Percentiles rank a stretch among this genome's conserved stretches.
These are phyloP conservation scores for Zaprionus lineosus DNA, from an alignment of 2,888 invertebrate genomes.

Conservation along the genomic window DNA sequence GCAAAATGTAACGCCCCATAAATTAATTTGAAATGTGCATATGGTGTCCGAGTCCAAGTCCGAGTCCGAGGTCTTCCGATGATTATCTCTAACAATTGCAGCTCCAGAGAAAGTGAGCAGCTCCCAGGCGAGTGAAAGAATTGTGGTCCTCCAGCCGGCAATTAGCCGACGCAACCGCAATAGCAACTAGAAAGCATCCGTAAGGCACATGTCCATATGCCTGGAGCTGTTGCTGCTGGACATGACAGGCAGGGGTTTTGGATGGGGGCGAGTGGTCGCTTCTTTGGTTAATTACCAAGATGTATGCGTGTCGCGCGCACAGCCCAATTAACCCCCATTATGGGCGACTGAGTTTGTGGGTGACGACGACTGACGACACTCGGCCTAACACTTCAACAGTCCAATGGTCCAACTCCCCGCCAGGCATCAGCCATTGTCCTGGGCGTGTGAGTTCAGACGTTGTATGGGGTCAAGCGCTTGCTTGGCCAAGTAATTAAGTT, in stretches of 20 bases:
- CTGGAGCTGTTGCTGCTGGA: conserved; percentile 15
- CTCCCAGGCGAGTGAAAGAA: conserved; percentile 39
- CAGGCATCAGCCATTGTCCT: conserved; percentile 51
- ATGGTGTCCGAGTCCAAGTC: conserved; percentile 30
- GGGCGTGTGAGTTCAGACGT: conserved; percentile 62
- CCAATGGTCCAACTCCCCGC: conserved; percentile 13
- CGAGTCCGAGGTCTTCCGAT: conserved; percentile 20
- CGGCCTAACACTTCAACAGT: conserved; percentile 29
- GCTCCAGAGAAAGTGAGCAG: conserved; percentile 21
- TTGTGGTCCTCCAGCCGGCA: conserved; percentile 32
- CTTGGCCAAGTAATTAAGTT: conserved; percentile 76
- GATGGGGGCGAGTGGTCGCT: conserved; percentile 58
- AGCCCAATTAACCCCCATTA: conserved; percentile 81
- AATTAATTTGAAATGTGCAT: conserved; percentile 75
- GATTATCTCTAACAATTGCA: conserved; percentile 50
- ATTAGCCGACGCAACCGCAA: neutral
- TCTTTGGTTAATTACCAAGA: conserved; percentile 81
- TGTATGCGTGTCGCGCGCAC: conserved; percentile 81
- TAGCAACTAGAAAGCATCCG: conserved; percentile 42
- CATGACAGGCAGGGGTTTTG: conserved; percentile 26
- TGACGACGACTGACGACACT: conserved; percentile 41
- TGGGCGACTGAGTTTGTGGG: conserved; percentile 63
- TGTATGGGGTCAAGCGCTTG: conserved; percentile 72
- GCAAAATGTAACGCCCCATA: conserved; percentile 69
- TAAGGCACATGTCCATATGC: conserved; percentile 52